phyloP scores from a whole-genome alignment of 2,888 invertebrate genomes.

The Nasonovia ribisnigri region DNA sequence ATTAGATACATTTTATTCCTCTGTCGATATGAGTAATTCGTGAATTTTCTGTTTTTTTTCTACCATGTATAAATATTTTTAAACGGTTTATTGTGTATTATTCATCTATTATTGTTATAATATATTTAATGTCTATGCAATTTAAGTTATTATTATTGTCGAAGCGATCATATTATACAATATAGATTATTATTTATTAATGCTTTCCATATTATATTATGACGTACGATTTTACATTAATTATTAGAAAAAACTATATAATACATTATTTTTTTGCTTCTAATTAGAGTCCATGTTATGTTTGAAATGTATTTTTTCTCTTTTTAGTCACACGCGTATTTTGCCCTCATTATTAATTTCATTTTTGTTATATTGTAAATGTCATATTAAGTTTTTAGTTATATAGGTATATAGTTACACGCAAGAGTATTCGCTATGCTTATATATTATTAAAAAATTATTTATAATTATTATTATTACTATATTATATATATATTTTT shows the following conservation, averaged over 20 bases:
- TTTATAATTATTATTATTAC: conserved; percentile 34
- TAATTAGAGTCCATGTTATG: conserved; percentile 33
- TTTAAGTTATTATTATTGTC: neutral
- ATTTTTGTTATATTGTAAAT: conserved; percentile 53
- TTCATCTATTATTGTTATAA: neutral
- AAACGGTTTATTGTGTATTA: neutral
- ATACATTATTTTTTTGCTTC: neutral
- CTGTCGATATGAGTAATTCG: neutral
- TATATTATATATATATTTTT: conserved; percentile 21
- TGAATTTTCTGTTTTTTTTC: neutral
- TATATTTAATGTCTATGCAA: neutral
- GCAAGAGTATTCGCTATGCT: conserved; percentile 19
- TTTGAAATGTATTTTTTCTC: conserved; percentile 23
- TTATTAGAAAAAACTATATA: conserved; percentile 13
- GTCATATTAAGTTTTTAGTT: conserved; percentile 36
- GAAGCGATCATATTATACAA: neutral
- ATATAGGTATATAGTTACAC: conserved; percentile 16
- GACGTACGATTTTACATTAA: neutral
- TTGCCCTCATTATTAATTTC: conserved; percentile 9
- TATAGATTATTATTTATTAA: neutral
- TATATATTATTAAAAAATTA: neutral
- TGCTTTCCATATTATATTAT: neutral
- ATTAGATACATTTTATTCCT: neutral
- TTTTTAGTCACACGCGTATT: neutral
- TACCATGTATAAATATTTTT: neutral